These are phyloP conservation scores for Elephas maximus DNA, from an alignment of 2,113 vertebrate species.

Conservation along the genomic window DNA sequence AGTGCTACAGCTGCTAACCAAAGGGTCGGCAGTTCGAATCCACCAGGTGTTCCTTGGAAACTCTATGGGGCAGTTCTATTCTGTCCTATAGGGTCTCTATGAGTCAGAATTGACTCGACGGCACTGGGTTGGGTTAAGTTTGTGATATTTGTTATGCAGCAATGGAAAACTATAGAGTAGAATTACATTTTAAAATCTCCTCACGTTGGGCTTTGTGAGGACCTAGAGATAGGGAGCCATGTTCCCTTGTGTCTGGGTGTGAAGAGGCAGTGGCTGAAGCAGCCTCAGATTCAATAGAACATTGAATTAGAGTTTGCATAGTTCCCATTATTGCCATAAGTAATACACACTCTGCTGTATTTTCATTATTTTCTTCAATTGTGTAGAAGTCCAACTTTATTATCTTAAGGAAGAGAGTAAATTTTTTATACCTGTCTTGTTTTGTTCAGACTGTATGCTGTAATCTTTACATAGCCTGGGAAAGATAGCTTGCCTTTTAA, in stretches of 20 bases:
- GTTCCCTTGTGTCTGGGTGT: background rate
- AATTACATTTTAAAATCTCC: background rate
- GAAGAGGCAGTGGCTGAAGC: background rate
- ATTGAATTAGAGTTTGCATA: background rate
- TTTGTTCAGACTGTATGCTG: background rate
- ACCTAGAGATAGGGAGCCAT: background rate
- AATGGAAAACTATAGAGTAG: background rate
- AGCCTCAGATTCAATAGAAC: background rate
- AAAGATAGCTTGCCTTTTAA: slow-evolving; percentile 10
- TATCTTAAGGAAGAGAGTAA: background rate
- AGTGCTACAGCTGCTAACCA: too few species aligned
- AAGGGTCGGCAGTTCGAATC: too few species aligned
- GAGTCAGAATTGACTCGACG: too few species aligned
- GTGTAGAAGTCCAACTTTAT: slow-evolving; percentile 13
- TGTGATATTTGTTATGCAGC: background rate
- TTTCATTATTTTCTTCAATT: background rate
- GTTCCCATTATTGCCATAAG: background rate
- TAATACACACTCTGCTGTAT: background rate
- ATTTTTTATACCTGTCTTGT: background rate
- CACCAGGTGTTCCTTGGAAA: too few species aligned
- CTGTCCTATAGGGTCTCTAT: too few species aligned
- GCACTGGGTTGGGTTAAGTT: too few species aligned
- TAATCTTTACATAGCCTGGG: background rate
- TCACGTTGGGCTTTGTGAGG: background rate
- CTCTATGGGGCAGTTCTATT: too few species aligned